Evolutionary conservation across 2,797 vertebrate genomes (phyloP).

Genomic region (Babyrousa celebensis): DNA sequence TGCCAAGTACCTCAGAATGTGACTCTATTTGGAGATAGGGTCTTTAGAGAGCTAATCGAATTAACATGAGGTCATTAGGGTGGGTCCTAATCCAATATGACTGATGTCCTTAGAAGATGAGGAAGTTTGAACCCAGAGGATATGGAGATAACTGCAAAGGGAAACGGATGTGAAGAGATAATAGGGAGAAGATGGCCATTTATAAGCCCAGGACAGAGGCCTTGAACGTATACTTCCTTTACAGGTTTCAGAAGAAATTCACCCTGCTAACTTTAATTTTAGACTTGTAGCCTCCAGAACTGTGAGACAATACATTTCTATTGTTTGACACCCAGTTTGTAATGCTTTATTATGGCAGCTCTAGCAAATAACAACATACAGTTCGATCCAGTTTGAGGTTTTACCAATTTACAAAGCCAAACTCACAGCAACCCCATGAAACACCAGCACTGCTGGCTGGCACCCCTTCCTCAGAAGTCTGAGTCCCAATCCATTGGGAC

Average conservation of each 20-base stretch:
- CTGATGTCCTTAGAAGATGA: not conserved
- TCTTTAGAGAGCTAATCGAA: slow-evolving; percentile 2
- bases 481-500: not conserved
- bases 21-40: not conserved
- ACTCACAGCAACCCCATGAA: not conserved
- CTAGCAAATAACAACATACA: not conserved
- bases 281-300: not conserved
- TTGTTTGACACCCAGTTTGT: not conserved
- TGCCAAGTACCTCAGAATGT: not conserved
- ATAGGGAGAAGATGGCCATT: not conserved
- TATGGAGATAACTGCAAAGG: not conserved
- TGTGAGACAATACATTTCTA: not conserved
- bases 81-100: not conserved
- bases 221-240: not conserved
- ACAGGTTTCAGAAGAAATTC: not conserved
- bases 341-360: not conserved
- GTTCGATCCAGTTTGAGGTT: not conserved
- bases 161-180: not conserved
- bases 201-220: not conserved
- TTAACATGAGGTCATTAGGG: not conserved
- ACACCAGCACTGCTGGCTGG: not conserved
- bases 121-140: not conserved
- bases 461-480: not conserved
- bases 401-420: not conserved
- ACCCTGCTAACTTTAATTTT: not conserved